These are phyloP conservation scores for Bufo gargarizans DNA, from an alignment of 2,113 vertebrate species.

Conservation along the genomic window DNA sequence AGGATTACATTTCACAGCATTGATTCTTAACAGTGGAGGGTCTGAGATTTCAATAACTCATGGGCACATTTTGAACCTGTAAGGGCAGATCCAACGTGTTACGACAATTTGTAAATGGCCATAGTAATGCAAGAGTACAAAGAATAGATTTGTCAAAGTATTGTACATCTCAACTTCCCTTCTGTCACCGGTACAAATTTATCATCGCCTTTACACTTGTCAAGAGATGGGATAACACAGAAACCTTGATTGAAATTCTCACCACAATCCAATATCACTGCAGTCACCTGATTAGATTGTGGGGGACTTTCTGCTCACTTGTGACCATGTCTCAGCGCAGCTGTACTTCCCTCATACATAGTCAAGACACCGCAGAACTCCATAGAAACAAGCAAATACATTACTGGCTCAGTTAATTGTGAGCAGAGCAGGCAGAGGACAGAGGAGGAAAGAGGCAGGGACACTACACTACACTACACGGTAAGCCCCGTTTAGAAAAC, in stretches of 20 bases:
- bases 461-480: conserved; percentile 49
- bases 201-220: conserved; percentile 22
- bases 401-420: conserved; percentile 56
- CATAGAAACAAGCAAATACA: conserved; percentile 70
- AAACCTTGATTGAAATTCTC: conserved; percentile 32
- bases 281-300: conserved; percentile 39
- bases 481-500: conserved; percentile 63
- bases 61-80: neutral
- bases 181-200: neutral
- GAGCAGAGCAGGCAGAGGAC: conserved; percentile 58
- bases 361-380: conserved; percentile 68
- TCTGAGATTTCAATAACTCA: neutral
- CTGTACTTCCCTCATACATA: conserved; percentile 69
- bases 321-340: conserved; percentile 61
- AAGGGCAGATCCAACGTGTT: neutral
- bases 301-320: conserved; percentile 46
- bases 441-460: conserved; percentile 30
- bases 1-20: neutral
- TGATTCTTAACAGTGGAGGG: neutral
- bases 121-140: neutral
- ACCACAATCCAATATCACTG: conserved; percentile 30
- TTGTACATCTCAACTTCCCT: conserved; percentile 1
- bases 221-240: neutral
- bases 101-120: neutral
- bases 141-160: conserved; percentile 30